phyloP scores from a whole-genome alignment of 1,140 invertebrate species.

The Centruroides vittatus region DNA sequence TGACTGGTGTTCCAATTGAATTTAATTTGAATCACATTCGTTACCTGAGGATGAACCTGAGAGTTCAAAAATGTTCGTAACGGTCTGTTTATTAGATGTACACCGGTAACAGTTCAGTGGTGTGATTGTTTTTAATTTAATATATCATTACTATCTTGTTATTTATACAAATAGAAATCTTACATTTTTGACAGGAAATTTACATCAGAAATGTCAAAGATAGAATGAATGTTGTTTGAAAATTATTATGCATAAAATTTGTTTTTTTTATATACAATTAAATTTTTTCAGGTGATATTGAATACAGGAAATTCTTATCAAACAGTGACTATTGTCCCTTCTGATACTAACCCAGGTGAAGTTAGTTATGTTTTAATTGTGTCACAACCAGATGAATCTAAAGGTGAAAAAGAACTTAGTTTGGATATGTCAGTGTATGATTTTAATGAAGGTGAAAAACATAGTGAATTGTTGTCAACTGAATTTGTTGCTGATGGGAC shows the following conservation, averaged over 20 bases:
- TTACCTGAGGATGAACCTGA: no score
- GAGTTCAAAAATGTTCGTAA: no score
- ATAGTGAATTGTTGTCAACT: slow-evolving; percentile 14
- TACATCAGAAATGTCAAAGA: no score
- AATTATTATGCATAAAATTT: not conserved
- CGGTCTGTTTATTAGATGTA: no score
- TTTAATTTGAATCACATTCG: no score
- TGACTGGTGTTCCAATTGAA: no score
- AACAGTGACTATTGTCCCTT: slow-evolving; percentile 71
- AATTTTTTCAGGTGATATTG: slow-evolving; percentile 12
- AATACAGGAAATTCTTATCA: slow-evolving; percentile 41
- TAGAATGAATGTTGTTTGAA: not conserved
- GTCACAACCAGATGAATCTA: slow-evolving; percentile 37
- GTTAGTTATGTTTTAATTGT: slow-evolving; percentile 82
- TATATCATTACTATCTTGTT: no score
- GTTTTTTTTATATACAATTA: slow-evolving; percentile 2
- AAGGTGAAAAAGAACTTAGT: slow-evolving; percentile 15
- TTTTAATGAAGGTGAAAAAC: slow-evolving; percentile 33
- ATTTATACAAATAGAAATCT: no score
- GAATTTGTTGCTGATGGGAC: slow-evolving; percentile 11
- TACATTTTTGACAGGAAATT: no score
- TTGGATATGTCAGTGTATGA: slow-evolving; percentile 39
- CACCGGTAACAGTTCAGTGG: no score
- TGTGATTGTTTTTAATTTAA: no score
- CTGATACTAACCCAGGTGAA: slow-evolving; percentile 59